Evolutionary conservation across 2,797 vertebrate genomes (phyloP).

Genomic region (Salmo trutta): DNA sequence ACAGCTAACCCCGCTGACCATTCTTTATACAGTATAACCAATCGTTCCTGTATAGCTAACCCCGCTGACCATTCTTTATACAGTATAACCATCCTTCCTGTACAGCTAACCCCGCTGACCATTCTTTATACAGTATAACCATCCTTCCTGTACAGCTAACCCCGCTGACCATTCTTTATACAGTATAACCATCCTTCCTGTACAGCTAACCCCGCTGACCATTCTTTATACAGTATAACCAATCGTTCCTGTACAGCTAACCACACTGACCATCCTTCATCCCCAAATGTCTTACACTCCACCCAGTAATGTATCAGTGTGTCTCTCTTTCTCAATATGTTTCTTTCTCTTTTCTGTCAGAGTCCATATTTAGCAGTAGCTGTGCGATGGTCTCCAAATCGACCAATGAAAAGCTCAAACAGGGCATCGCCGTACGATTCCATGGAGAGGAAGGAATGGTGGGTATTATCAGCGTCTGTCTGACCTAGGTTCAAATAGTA

Average conservation of each 20-base stretch:
- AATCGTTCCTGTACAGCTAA: neutral
- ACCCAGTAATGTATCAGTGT: neutral
- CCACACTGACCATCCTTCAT: neutral
- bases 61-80: neutral
- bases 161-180: neutral
- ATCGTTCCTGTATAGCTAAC: neutral
- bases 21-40: neutral
- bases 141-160: neutral
- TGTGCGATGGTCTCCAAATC: constrained; percentile 98
- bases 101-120: neutral
- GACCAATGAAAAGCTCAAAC: constrained; percentile 95
- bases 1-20: neutral
- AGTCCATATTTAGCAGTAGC: constrained; percentile 98
- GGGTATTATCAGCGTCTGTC: constrained; percentile 54
- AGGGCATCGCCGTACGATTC: constrained; percentile 96
- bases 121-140: neutral
- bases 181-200: neutral
- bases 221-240: neutral
- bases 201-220: neutral
- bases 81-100: neutral
- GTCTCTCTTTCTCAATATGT: neutral
- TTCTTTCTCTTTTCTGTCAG: constrained; percentile 62
- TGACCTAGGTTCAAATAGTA: neutral
- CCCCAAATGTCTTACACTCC: neutral
- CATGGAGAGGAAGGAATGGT: constrained; percentile 99